A percentile compares a stretch with the other conserved stretches of the same genome.
Evolutionary conservation across 2,113 vertebrate genomes (phyloP).

Genomic region (Melanerpes aurifrons): DNA sequence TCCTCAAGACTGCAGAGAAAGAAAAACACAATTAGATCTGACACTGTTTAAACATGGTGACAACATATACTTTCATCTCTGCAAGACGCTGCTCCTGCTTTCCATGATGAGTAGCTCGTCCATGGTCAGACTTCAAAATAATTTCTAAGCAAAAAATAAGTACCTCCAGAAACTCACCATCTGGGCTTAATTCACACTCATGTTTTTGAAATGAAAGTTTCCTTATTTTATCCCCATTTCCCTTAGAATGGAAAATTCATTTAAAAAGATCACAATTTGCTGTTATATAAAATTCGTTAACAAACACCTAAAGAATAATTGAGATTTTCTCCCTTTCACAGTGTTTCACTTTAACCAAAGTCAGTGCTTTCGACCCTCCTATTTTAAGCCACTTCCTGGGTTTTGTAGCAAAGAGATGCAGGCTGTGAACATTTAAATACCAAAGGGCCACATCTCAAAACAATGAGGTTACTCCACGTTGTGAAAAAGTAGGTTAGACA

Average conservation of each 20-base stretch:
- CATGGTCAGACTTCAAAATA: background rate
- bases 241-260: background rate
- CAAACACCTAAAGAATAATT: background rate
- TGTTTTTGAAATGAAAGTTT: background rate
- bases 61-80: background rate
- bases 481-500: background rate
- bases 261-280: background rate
- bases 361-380: background rate
- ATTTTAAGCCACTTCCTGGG: background rate
- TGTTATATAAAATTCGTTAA: background rate
- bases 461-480: background rate
- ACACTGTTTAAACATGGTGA: background rate
- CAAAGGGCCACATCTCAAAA: background rate
- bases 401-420: background rate
- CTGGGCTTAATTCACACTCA: background rate
- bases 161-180: background rate
- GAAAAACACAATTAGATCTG: background rate
- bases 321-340: background rate
- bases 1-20: slow-evolving; percentile 47
- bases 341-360: background rate
- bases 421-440: background rate
- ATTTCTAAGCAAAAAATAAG: background rate
- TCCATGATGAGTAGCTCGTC: background rate
- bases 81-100: background rate
- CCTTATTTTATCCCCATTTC: background rate